These are phyloP conservation scores for Hypanus sabinus DNA, from an alignment of 2,113 vertebrate genomes.

Conservation along the genomic window DNA sequence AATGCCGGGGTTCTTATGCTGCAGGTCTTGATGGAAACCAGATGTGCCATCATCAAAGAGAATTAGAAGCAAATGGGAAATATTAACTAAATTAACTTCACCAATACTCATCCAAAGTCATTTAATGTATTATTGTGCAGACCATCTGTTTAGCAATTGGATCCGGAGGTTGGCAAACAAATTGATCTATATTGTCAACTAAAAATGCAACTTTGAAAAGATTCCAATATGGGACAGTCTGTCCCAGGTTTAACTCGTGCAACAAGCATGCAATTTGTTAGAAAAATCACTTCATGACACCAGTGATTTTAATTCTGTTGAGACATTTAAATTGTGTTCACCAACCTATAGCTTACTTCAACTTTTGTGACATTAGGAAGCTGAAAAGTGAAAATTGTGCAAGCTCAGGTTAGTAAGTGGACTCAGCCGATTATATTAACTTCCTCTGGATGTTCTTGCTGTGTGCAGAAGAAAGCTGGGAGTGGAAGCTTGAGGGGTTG, in stretches of 20 bases:
- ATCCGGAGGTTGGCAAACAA: neutral
- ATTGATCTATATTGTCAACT: neutral
- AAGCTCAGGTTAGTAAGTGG: neutral
- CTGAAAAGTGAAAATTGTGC: neutral
- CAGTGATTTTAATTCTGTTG: neutral
- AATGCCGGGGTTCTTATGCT: too few relatives aligned
- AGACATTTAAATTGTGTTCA: neutral
- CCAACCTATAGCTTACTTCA: neutral
- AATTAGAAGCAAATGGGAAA: too few relatives aligned
- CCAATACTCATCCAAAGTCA: neutral
- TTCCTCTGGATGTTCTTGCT: neutral
- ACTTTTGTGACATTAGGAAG: neutral
- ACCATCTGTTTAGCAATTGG: neutral
- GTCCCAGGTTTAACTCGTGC: neutral
- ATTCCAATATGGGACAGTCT: neutral
- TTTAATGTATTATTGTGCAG: neutral
- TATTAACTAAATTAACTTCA: neutral
- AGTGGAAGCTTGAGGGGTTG: neutral
- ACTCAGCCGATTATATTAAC: neutral
- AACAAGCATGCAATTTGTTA: neutral
- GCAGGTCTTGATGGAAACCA: too few relatives aligned
- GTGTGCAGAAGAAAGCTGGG: neutral
- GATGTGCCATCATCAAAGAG: too few relatives aligned
- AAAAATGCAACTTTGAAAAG: neutral
- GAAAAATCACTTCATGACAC: neutral